A percentile compares a stretch with the other conserved stretches of the same genome.
phyloP scores from a whole-genome alignment of 37 sponge, comb jelly and placozoan species.

The Halisarca cf. caerulea region DNA sequence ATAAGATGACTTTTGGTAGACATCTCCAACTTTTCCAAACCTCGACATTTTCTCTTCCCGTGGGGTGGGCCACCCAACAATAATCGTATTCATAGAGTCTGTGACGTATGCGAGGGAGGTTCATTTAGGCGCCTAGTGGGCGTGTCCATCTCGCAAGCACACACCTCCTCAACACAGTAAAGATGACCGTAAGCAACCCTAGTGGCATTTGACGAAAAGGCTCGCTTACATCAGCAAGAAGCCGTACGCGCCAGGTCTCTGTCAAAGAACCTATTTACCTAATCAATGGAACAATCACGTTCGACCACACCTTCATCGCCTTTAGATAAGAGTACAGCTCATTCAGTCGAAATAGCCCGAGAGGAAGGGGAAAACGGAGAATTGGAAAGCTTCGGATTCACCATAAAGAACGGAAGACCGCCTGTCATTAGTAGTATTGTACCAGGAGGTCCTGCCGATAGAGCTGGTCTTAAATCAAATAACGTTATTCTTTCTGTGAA shows the following conservation, averaged over 20 bases:
- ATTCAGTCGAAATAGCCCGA: slow-evolving; percentile 58
- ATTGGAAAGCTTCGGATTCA: slow-evolving; percentile 78
- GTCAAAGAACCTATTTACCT: no score
- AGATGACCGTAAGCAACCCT: no score
- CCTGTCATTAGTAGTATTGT: slow-evolving; percentile 64
- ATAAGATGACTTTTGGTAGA: not conserved
- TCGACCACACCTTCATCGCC: not conserved
- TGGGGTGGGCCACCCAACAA: not conserved
- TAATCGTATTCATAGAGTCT: no score
- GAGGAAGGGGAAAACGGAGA: slow-evolving; percentile 56
- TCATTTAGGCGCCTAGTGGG: not conserved
- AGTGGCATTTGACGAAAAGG: no score
- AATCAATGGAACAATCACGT: no score
- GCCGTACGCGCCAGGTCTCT: no score
- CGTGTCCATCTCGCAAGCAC: not conserved
- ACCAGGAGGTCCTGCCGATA: slow-evolving; percentile 72
- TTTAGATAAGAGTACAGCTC: slow-evolving; percentile 41
- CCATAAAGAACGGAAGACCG: slow-evolving; percentile 54
- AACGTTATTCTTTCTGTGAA: slow-evolving; percentile 64
- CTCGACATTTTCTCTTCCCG: not conserved
- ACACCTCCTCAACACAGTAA: no score
- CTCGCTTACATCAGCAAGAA: no score
- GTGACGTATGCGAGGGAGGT: no score
- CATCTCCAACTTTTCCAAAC: not conserved
- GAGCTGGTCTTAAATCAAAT: slow-evolving; percentile 61